Conservation (phyloP, 2,888 invertebrate species). For the Cheilosia scutellata region DNA sequence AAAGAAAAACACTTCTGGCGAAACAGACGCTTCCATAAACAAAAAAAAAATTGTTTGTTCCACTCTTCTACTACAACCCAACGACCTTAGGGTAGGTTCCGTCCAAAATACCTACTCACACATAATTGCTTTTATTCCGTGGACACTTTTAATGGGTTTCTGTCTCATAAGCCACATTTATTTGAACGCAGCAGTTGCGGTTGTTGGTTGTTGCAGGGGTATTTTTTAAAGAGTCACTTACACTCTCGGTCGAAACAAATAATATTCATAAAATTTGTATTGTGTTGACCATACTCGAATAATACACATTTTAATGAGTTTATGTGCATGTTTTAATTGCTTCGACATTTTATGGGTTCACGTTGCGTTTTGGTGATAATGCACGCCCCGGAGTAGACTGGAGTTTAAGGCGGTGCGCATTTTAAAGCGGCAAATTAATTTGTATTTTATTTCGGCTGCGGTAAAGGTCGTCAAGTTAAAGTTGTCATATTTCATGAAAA, state of each 20-base stretch:
- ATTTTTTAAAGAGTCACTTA: slow-evolving; percentile 13
- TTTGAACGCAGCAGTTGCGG: slow-evolving; percentile 30
- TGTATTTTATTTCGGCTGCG: slow-evolving; percentile 21
- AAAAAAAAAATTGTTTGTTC: slow-evolving; percentile 1
- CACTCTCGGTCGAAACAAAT: slow-evolving; percentile 27
- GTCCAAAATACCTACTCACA: slow-evolving; percentile 5
- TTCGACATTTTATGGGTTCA: slow-evolving; percentile 43
- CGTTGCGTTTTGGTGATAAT: slow-evolving; percentile 67
- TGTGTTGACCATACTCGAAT: slow-evolving; percentile 30
- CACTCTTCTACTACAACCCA: slow-evolving; percentile 37
- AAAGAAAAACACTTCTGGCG: slow-evolving; percentile 53
- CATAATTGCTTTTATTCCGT: slow-evolving; percentile 69
- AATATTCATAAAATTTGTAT: slow-evolving; percentile 30
- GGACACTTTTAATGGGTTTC: slow-evolving; percentile 71
- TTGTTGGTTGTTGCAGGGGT: slow-evolving; percentile 10
- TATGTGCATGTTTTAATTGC: slow-evolving; percentile 58
- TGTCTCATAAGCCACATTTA: slow-evolving; percentile 62
- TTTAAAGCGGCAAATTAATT: slow-evolving; percentile 39
- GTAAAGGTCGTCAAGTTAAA: neutral
- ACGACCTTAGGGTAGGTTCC: slow-evolving; percentile 73
- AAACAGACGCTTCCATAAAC: slow-evolving; percentile 34
- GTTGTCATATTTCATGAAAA: neutral
- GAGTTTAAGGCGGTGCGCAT: neutral
- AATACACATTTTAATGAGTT: slow-evolving; percentile 52
- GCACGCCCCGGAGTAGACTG: slow-evolving; percentile 12